Conservation (phyloP, 2,113 vertebrate species). For the Salminus brasiliensis region DNA sequence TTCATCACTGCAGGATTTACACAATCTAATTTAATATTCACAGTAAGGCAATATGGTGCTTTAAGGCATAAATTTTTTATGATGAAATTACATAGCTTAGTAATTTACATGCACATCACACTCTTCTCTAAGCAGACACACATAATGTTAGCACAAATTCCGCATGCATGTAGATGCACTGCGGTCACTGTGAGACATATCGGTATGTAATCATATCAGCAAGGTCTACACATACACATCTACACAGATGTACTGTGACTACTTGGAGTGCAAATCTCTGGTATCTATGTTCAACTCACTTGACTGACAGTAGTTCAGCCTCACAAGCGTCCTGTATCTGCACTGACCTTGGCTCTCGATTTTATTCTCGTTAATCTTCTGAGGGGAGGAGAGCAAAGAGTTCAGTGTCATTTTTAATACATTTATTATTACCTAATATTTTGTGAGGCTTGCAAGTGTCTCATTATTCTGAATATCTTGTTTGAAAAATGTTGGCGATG, state of each 20-base stretch:
- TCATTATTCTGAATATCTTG: too few relatives aligned
- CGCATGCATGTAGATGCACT: conserved; percentile 24
- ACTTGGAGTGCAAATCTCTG: background rate
- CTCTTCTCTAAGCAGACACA: background rate
- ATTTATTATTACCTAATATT: background rate
- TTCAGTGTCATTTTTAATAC: conserved; percentile 23
- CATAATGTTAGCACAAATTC: background rate
- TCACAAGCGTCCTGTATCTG: conserved; percentile 20
- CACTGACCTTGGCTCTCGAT: conserved; percentile 11
- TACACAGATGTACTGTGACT: background rate
- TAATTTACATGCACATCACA: conserved; percentile 30
- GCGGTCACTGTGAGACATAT: background rate
- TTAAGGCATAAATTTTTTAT: conserved; percentile 16
- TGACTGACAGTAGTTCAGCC: conserved; percentile 18
- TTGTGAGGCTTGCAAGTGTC: background rate
- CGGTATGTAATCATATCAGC: conserved; percentile 25
- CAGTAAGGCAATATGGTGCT: background rate
- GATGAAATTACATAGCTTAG: conserved; percentile 15
- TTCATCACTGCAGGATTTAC: conserved; percentile 9
- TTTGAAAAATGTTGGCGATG: too few relatives aligned
- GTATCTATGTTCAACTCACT: conserved; percentile 20
- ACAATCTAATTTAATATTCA: conserved; percentile 10
- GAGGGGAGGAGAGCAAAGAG: conserved; percentile 15
- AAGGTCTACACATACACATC: background rate
- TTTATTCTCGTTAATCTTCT: conserved; percentile 1